Base-by-base conservation (phyloP, 1,140 invertebrate genomes). In the Drosophila asahinai region DNA sequence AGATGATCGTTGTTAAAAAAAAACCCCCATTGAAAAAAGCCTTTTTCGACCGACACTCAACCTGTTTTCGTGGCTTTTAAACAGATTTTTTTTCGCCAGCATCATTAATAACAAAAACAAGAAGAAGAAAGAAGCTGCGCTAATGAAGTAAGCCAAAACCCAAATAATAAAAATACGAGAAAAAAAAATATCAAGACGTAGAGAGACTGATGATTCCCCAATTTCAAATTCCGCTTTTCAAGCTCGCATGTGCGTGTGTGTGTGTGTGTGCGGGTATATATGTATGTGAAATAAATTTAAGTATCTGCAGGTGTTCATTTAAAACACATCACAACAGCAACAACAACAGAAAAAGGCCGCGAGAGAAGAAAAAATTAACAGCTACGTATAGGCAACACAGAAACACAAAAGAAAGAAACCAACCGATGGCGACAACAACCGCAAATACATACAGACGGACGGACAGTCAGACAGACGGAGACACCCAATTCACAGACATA, bases 251-350 rank as follows among this genome's bases (percentile, higher is more conserved):
- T 77, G 59, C 38, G 62, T 67, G 25, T 33, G 43, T 30, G 17
- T 52, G 48, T 42, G 47, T 30, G 17, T 52, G 48, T 42, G 47
- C 12, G 48, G 7, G 22, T 22, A 17, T 45, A 36, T 70, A 25
- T 79, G 73, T 70, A 25, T 79, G 73, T 84, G 75, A 90, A 90
- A 91, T 84, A 91, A 91, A 91, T 91, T 91, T 91, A 91, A 91
- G 89, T 91, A 91, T 91, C 89, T 91, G 89, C 89, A 91, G 89
- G 89, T 91, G 89, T 91, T 91, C 89, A 91, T 86, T 91, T 92
- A 89, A 91, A 91, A 91, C 81, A 91, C 81, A 81, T 84, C 84
- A 89, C 71, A 77, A 77, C 80, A 91, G 70, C 80, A 78, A 73
- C 52, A 90, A 59, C 73, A 91, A 75, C 80, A 91, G 81, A 84